Evolutionary conservation across 2,888 invertebrate genomes (phyloP).

Genomic region (Diloba caeruleocephala): DNA sequence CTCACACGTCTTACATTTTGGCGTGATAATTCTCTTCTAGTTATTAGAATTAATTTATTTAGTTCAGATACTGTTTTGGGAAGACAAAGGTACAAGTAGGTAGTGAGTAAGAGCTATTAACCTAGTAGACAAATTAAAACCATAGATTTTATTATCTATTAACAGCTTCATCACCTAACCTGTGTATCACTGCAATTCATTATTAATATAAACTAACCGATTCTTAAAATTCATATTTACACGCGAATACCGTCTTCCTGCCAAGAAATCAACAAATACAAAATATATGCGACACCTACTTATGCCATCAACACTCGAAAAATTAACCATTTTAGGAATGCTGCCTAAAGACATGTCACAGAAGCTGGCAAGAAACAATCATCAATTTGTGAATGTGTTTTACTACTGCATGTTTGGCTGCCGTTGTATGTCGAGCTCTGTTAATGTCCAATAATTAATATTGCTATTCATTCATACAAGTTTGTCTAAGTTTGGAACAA

Average conservation of each 20-base stretch:
- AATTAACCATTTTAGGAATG: constrained; percentile 82
- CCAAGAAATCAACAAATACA: constrained; percentile 73
- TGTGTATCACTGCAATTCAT: constrained; percentile 57
- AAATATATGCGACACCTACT: constrained; percentile 62
- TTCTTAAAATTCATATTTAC: constrained; percentile 57
- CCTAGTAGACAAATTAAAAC: constrained; percentile 38
- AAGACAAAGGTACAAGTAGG: constrained; percentile 40
- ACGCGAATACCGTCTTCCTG: constrained; percentile 88
- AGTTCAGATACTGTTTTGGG: constrained; percentile 40
- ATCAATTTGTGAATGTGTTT: constrained; percentile 83
- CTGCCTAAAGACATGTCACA: constrained; percentile 81
- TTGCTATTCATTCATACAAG: constrained; percentile 58
- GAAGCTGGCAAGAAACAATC: constrained; percentile 74
- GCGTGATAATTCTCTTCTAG: constrained; percentile 72
- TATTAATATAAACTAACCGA: constrained; percentile 58
- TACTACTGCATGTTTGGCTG: constrained; percentile 76
- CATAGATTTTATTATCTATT: constrained; percentile 43
- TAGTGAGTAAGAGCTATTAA: constrained; percentile 44
- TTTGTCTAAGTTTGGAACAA: constrained; percentile 47
- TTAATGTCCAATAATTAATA: constrained; percentile 61
- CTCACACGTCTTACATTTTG: constrained; percentile 87
- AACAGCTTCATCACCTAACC: constrained; percentile 66
- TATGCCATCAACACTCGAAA: constrained; percentile 75
- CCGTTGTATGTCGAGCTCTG: constrained; percentile 66
- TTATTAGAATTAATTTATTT: constrained; percentile 45